phyloP scores from a whole-genome alignment of 2,113 vertebrate genomes.

The Lagopus leucura region DNA sequence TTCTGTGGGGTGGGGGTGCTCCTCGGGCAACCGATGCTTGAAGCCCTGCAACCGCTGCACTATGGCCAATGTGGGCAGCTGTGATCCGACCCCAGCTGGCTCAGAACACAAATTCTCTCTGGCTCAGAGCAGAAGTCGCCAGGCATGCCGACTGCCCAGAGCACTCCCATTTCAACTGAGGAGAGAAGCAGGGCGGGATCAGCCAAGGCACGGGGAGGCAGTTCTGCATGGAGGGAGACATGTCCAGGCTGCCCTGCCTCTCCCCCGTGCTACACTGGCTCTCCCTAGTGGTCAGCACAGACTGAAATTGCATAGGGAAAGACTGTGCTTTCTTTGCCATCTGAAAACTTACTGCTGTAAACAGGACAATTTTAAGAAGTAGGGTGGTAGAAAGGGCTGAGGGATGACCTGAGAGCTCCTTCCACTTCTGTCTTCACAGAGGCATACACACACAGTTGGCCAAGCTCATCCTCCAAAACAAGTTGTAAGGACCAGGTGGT shows the following conservation, averaged over 20 bases:
- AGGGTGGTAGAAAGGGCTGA: not conserved
- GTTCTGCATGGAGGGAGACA: not conserved
- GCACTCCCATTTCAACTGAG: constrained; percentile 4
- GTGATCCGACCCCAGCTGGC: constrained; percentile 51
- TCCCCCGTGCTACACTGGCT: constrained; percentile 16
- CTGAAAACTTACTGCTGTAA: not conserved
- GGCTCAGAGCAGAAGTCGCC: constrained; percentile 41
- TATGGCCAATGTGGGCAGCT: not conserved
- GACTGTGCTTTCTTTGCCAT: not conserved
- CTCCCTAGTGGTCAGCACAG: constrained; percentile 68
- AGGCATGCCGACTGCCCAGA: constrained; percentile 47
- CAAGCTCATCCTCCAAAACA: not conserved
- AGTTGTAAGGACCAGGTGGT: not conserved
- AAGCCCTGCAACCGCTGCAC: not conserved
- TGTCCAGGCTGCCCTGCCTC: not conserved
- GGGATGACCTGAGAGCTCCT: not conserved
- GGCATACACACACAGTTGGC: not conserved
- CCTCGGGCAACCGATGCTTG: not conserved
- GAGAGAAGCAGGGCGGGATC: constrained; percentile 18
- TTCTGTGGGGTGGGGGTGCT: not conserved
- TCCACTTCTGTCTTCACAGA: not conserved
- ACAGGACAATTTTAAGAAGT: not conserved
- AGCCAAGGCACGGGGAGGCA: not conserved
- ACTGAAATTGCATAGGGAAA: not conserved
- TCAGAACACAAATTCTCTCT: not conserved